A percentile compares a stretch with the other conserved stretches of the same genome.
Conservation (phyloP, 2,113 vertebrate species). For the Chlamydotis undulata region DNA sequence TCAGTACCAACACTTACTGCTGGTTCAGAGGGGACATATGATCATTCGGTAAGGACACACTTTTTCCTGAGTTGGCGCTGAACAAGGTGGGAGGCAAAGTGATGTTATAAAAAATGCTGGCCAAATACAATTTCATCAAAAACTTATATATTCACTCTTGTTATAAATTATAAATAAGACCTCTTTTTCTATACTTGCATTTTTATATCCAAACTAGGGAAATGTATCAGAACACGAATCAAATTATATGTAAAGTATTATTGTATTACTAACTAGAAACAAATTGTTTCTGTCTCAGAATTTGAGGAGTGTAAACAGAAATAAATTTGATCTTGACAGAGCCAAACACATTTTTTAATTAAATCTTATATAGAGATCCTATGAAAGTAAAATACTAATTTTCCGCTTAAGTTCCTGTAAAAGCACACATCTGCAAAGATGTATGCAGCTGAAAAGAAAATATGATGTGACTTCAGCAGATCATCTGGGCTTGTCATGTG, state of each 20-base stretch:
- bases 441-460: not conserved
- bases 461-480: not conserved
- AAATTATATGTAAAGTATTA: not conserved
- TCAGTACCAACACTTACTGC: not conserved
- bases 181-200: not conserved
- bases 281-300: not conserved
- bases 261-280: not conserved
- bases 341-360: not conserved
- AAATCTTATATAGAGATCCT: not conserved
- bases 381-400: not conserved
- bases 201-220: not conserved
- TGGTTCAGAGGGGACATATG: not conserved
- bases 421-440: not conserved
- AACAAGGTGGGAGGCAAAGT: not conserved
- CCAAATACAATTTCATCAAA: not conserved
- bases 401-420: not conserved
- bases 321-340: not conserved
- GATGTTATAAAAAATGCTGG: not conserved
- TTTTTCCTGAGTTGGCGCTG: not conserved
- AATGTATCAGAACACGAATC: not conserved
- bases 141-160: not conserved
- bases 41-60: not conserved
- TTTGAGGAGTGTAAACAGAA: not conserved
- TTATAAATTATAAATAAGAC: not conserved
- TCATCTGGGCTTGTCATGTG: not conserved